Evolutionary conservation across 2,888 invertebrate species (phyloP), one percentile per base, ranked within the genome.

Genomic region (Dendrolimus pini): DNA sequence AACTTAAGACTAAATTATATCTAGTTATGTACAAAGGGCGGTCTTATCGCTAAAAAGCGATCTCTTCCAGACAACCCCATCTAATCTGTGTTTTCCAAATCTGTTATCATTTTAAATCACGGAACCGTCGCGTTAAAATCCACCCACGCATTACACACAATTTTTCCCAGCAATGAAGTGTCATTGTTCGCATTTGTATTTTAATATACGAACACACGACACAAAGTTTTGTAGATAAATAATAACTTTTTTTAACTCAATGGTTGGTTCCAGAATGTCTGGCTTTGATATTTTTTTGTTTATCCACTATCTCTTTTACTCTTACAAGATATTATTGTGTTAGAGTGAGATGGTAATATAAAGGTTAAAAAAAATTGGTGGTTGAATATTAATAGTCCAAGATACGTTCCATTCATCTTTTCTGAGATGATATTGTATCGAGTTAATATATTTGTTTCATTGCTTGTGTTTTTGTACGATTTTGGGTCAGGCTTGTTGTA

Each of bases 151-250:
- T 6, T 10, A 10, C 47, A 47, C 47, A 47, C 47, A 8, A 47
- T 47, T 47, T 47, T 47, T 47, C 47, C 9, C 47, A 80, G 86
- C 86, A 88, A 86, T 79, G 77, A 78, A 77, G 76, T 78, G 77
- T 80, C 80, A 83, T 85, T 89, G 86, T 89, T 77, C 77, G 77
- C 78, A 78, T 88, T 86, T 85, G 85, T 88, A 88, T 87, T 89
- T 86, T 88, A 88, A 89, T 87, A 85, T 80, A 74, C 72, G 77
- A 78, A 83, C 80, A 82, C 78, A 83, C 80, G 85, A 82, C 80
- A 77, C 76, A 80, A 47, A 82, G 82, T 74, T 76, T 78, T 75
- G 77, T 81, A 83, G 83, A 88, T 87, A 87, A 88, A 88, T 87
- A 86, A 87, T 78, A 77, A 67, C 70, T 73, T 82, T 83, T 30